Percentiles rank a stretch among this genome's conserved stretches.
Conservation (phyloP, 2,797 vertebrate species). For the Syndactyla subalaris region DNA sequence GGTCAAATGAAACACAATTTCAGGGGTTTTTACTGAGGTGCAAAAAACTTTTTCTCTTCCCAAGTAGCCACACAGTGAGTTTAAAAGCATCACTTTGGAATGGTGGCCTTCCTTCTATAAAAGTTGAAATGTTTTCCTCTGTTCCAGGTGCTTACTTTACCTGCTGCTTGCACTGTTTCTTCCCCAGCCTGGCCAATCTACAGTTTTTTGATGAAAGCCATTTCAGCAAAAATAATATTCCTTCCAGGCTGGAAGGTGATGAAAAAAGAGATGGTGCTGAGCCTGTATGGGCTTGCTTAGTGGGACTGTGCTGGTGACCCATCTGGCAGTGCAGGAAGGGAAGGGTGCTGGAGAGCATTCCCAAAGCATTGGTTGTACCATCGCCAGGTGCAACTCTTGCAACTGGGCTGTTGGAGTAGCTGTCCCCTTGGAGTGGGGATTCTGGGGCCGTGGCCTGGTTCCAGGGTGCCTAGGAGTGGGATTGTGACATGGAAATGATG, state of each 20-base stretch:
- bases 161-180: background rate
- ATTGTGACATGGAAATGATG: background rate
- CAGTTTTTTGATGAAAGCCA: background rate
- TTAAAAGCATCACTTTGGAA: background rate
- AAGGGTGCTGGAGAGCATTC: background rate
- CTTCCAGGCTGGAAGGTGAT: background rate
- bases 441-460: background rate
- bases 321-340: rapidly evolving
- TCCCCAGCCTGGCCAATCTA: background rate
- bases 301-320: background rate
- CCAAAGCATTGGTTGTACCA: rapidly evolving
- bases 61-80: rapidly evolving
- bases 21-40: background rate
- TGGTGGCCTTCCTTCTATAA: background rate
- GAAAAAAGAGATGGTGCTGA: background rate
- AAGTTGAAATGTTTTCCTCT: background rate
- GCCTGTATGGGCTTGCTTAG: background rate
- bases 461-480: rapidly evolving
- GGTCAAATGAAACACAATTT: background rate
- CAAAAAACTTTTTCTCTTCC: background rate
- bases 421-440: background rate
- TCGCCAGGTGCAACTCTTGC: rapidly evolving
- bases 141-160: background rate
- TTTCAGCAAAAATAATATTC: background rate
- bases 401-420: background rate